A percentile compares a stretch with the other conserved stretches of the same genome.
Evolutionary conservation across 2,888 invertebrate species (phyloP).

Genomic region (Drosophila melanosoma): DNA sequence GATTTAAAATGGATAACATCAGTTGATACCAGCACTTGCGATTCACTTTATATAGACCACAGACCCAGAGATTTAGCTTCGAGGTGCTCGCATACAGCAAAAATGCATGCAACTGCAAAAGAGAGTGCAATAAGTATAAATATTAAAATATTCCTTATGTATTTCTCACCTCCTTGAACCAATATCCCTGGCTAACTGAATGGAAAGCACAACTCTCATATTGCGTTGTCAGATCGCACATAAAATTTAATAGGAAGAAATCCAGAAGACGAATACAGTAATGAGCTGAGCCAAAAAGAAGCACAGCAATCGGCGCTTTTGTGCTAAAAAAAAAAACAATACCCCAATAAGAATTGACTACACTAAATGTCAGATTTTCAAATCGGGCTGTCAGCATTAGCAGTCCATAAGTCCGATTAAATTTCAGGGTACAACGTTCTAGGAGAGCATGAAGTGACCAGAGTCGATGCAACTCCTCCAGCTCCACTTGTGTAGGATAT

Average conservation of each 20-base stretch:
- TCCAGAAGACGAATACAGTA: constrained; percentile 27
- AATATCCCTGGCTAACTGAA: constrained; percentile 7
- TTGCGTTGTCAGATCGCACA: constrained; percentile 43
- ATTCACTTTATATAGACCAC: constrained; percentile 57
- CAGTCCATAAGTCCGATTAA: constrained; percentile 41
- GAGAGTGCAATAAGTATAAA: not conserved
- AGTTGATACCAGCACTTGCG: constrained; percentile 48
- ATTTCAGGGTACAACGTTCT: constrained; percentile 11
- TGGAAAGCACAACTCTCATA: constrained; percentile 32
- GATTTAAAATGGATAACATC: constrained; percentile 25
- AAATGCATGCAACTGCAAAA: constrained; percentile 44
- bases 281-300: not conserved
- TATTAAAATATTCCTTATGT: not conserved
- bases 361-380: constrained; percentile 33
- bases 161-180: constrained; percentile 22
- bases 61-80: constrained; percentile 38
- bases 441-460: constrained; percentile 51
- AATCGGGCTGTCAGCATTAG: constrained; percentile 51
- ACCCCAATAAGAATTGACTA: constrained; percentile 40
- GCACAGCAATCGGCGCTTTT: not conserved
- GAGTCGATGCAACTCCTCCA: constrained; percentile 34
- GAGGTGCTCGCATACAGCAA: constrained; percentile 42
- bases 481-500: not conserved
- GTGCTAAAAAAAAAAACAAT: constrained; percentile 25
- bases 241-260: constrained; percentile 53